These are phyloP conservation scores for Erannis defoliaria DNA, from an alignment of 2,888 invertebrate genomes.

Conservation along the genomic window DNA sequence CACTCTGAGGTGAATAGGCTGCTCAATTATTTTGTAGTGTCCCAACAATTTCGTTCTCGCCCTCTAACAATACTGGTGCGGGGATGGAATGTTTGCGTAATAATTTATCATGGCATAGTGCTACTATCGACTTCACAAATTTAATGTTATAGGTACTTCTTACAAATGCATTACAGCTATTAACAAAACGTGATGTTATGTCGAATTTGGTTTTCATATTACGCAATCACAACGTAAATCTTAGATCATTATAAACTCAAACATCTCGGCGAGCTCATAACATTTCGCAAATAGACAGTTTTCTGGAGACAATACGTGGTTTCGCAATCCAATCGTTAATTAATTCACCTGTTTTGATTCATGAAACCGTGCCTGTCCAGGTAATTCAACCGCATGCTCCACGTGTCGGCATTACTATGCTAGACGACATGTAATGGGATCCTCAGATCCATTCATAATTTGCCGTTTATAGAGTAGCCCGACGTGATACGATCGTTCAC, in stretches of 20 bases:
- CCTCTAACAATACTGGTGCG: slow-evolving; percentile 21
- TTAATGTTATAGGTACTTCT: background rate
- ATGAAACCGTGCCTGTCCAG: slow-evolving; percentile 14
- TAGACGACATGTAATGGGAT: slow-evolving; percentile 31
- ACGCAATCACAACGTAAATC: background rate
- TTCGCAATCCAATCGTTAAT: slow-evolving; percentile 22
- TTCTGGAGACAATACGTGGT: slow-evolving; percentile 24
- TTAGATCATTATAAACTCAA: background rate
- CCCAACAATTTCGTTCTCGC: slow-evolving; percentile 50
- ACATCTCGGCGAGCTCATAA: slow-evolving; percentile 15
- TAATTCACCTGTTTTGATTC: slow-evolving; percentile 33
- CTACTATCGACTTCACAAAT: slow-evolving; percentile 11
- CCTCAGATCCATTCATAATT: slow-evolving; percentile 31
- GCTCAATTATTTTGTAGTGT: slow-evolving; percentile 71
- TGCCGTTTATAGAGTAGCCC: slow-evolving; percentile 28
- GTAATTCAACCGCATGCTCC: slow-evolving; percentile 24
- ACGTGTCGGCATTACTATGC: slow-evolving; percentile 26
- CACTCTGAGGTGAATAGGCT: slow-evolving; percentile 67
- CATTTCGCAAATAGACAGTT: slow-evolving; percentile 19
- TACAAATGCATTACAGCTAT: background rate
- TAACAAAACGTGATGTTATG: slow-evolving; percentile 22
- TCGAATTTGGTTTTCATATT: slow-evolving; percentile 6
- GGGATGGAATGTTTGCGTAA: slow-evolving; percentile 56
- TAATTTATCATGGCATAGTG: slow-evolving; percentile 41
- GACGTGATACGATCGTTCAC: slow-evolving; percentile 52